phyloP scores from a whole-genome alignment of 1,140 invertebrate genomes.

The Parapsyche elsis region DNA sequence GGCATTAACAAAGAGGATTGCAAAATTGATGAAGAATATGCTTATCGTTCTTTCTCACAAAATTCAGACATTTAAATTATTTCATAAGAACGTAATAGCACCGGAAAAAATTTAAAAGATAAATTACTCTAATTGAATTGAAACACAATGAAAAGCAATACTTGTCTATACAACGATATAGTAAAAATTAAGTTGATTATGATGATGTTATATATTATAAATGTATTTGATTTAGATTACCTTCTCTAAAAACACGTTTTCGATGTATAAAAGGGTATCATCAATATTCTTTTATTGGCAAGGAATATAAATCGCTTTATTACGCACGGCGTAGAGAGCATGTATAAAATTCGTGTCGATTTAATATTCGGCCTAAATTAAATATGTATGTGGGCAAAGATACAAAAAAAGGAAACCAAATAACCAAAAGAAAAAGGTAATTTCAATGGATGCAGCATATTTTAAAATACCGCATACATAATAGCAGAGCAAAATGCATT shows the following conservation, averaged over 20 bases:
- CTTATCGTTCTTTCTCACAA: no score
- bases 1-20: no score
- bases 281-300: constrained; percentile 31
- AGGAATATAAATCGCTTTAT: constrained; percentile 28
- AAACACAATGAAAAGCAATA: not conserved
- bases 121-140: no score
- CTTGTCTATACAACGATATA: not conserved
- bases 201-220: not conserved
- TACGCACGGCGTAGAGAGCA: not conserved
- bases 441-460: not conserved
- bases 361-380: constrained; percentile 17
- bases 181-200: no score
- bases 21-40: no score
- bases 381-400: not conserved
- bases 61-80: no score
- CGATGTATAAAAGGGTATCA: constrained; percentile 12
- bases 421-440: not conserved
- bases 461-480: no score
- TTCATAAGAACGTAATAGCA: no score
- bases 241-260: constrained; percentile 14
- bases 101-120: no score
- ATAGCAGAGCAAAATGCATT: no score
- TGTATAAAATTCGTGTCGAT: constrained; percentile 7
- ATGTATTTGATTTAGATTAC: not conserved
- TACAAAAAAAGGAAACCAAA: not conserved